These are phyloP conservation scores for Limnephilus marmoratus DNA, from an alignment of 2,888 invertebrate genomes.

Conservation along the genomic window DNA sequence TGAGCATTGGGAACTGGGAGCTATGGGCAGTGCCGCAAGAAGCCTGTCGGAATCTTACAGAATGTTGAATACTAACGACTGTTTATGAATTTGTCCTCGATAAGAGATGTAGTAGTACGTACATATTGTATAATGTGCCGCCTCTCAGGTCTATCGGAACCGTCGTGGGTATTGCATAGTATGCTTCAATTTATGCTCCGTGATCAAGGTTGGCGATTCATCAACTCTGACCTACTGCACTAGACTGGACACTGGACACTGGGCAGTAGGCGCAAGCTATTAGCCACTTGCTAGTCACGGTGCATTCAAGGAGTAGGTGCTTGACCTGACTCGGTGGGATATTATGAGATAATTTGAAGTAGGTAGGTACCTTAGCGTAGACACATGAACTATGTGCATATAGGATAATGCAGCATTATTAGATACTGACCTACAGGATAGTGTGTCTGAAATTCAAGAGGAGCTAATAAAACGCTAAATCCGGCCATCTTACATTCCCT, in stretches of 20 bases:
- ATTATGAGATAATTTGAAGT: background rate
- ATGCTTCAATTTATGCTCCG: background rate
- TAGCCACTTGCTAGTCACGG: background rate
- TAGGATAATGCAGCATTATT: background rate
- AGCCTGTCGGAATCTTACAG: constrained; percentile 6
- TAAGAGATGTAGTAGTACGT: constrained; percentile 11
- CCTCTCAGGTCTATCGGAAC: background rate
- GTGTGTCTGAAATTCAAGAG: background rate
- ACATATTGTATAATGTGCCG: background rate
- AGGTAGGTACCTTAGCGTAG: too few species aligned
- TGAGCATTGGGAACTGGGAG: background rate
- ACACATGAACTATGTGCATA: background rate
- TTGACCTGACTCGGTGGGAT: background rate
- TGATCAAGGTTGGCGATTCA: background rate
- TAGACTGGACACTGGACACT: background rate
- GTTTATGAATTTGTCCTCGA: constrained; percentile 39
- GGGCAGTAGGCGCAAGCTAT: background rate
- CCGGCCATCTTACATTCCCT: background rate
- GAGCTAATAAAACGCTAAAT: background rate
- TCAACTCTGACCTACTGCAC: background rate
- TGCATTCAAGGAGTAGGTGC: background rate
- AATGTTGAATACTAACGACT: constrained; percentile 33
- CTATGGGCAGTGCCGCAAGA: background rate
- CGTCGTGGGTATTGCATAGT: background rate
- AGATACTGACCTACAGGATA: background rate